Evolutionary conservation across 2,797 vertebrate genomes (phyloP).

Genomic region (Nannoperca obscura): DNA sequence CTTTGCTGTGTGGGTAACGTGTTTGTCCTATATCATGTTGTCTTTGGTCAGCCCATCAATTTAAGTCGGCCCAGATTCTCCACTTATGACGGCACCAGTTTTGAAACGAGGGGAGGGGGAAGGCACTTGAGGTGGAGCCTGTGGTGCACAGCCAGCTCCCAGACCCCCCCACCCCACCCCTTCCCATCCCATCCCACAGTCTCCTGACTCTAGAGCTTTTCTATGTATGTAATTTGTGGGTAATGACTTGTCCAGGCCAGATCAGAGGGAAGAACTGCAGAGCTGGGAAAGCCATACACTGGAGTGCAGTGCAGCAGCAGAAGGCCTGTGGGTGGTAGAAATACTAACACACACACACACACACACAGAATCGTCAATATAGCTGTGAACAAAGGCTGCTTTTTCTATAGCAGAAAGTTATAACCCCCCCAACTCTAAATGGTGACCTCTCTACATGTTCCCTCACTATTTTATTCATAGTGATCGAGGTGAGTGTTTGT

Average conservation of each 20-base stretch:
- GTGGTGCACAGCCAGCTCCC: slow-evolving; percentile 38
- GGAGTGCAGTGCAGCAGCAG: slow-evolving; percentile 20
- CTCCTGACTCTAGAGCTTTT: slow-evolving; percentile 39
- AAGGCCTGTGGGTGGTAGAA: slow-evolving; percentile 37
- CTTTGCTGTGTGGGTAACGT: not conserved
- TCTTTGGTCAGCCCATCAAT: not conserved
- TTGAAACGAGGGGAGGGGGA: not conserved
- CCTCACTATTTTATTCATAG: not conserved
- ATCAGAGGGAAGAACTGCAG: slow-evolving; percentile 36
- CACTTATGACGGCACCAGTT: slow-evolving; percentile 41
- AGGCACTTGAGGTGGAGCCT: slow-evolving; percentile 10
- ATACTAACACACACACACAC: slow-evolving; percentile 17
- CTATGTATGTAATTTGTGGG: slow-evolving; percentile 69
- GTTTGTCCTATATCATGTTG: not conserved
- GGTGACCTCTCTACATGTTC: not conserved
- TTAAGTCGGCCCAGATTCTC: slow-evolving; percentile 58
- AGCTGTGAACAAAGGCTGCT: slow-evolving; percentile 38
- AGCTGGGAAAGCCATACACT: slow-evolving; percentile 42
- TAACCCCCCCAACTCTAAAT: not conserved
- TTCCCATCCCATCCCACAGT: slow-evolving; percentile 20
- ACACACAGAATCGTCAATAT: not conserved
- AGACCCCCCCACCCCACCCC: slow-evolving; percentile 2
- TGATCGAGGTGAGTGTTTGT: not conserved
- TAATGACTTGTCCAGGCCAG: slow-evolving; percentile 71
- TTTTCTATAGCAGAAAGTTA: slow-evolving; percentile 21